Evolutionary conservation across 2,113 vertebrate genomes (phyloP), one percentile per base, ranked within the genome.

Genomic region (Camelus bactrianus): DNA sequence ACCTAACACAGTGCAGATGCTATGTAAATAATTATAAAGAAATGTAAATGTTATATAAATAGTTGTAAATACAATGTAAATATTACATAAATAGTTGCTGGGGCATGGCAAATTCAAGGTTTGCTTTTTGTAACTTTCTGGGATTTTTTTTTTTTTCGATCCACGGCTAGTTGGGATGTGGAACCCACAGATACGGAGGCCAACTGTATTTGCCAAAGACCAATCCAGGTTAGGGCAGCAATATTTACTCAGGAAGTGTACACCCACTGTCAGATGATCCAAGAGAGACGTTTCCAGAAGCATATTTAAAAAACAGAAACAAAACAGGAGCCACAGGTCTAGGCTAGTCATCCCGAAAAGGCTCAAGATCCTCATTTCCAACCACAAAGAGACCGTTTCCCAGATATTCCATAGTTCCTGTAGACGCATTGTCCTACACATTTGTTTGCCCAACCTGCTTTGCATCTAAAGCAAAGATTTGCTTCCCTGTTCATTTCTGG

Each of bases 221-320:
- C 30, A 56, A 30, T n/a, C 80, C 81, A 58, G 50, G 35, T 20
- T 1, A 77, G 35, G 30, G 26, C 3, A 58, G 46, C 56, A 79
- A 3, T 62, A 38, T 26, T 32, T 30, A 88, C 32, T 22, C 35
- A 83, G n/a, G 69, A 54, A 26, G 62, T 13, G 8, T 35, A 54
- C 1, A 32, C 38, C 19, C 54, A 38, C 10, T 52, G 70, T 67
- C 42, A 26, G 48, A 79, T 58, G 64, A 73, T 14, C 38, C 46
- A 72, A 92, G 82, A 67, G 7, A 46, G 69, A 85, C 32, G 50
- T 50, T 90, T 82, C 73, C 48, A 94, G 60, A 93, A 90, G 35
- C 26, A 54, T 24, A 42, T 85, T 22, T 30, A 62, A 46, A 69
- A 48, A 28, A 42, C 22, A 56, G 17, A 69, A 56, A 82, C 6